These are phyloP conservation scores for Oceanites oceanicus DNA, from an alignment of 2,113 vertebrate species.

Conservation along the genomic window DNA sequence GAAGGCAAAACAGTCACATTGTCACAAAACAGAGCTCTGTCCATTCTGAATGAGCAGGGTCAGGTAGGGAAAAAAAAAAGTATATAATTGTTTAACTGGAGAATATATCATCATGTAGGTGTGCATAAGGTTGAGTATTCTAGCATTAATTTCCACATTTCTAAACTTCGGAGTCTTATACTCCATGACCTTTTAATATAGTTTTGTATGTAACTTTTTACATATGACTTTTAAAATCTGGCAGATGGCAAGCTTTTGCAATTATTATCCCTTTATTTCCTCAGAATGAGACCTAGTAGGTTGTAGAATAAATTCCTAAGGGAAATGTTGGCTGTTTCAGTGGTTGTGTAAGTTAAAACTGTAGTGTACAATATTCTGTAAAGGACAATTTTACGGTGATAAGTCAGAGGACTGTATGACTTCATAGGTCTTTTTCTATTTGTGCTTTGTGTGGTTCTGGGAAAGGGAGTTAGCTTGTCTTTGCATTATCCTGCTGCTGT, in stretches of 20 bases:
- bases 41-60: not conserved
- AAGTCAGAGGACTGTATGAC: not conserved
- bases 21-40: too few relatives aligned
- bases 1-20: not conserved
- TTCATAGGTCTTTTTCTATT: conserved; percentile 1
- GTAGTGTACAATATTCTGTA: not conserved
- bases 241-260: not conserved
- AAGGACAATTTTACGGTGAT: not conserved
- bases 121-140: not conserved
- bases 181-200: not conserved
- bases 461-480: not conserved
- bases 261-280: not conserved
- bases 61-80: not conserved
- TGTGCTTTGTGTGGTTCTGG: not conserved
- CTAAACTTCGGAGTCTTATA: not conserved
- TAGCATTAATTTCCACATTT: not conserved
- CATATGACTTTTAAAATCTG: not conserved
- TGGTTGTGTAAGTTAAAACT: not conserved
- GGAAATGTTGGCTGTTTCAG: not conserved
- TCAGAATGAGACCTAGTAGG: not conserved
- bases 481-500: not conserved
- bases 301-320: not conserved
- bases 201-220: not conserved
- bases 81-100: not conserved
- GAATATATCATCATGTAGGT: not conserved